A percentile compares a stretch with the other conserved stretches of the same genome.
phyloP scores from a whole-genome alignment of 2,888 invertebrate genomes.

The Acanthosoma haemorrhoidale region DNA sequence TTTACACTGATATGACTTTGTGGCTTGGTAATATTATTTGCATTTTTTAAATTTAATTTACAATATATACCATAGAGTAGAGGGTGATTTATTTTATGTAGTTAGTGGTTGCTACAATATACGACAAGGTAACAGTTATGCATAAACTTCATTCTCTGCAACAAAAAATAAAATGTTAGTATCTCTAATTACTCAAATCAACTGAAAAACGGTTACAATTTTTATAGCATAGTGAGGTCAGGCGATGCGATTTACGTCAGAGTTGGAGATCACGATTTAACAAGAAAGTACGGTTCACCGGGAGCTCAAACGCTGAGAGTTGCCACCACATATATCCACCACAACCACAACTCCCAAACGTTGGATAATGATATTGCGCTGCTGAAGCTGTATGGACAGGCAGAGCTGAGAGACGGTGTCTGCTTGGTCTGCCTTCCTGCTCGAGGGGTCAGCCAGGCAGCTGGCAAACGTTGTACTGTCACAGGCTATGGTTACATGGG shows the following conservation, averaged over 20 bases:
- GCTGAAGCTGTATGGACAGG: constrained; percentile 81
- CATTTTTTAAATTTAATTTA: no score
- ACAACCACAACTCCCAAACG: constrained; percentile 92
- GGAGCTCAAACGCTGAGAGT: constrained; percentile 86
- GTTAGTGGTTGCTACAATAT: no score
- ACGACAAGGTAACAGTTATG: no score
- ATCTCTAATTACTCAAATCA: no score
- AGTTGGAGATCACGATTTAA: constrained; percentile 87
- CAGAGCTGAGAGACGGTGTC: constrained; percentile 78
- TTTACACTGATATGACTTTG: no score
- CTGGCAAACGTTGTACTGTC: constrained; percentile 85
- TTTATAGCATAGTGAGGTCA: constrained; percentile 75
- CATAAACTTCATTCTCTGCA: no score
- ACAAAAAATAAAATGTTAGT: no score
- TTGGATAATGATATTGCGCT: constrained; percentile 90
- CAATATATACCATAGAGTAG: no score
- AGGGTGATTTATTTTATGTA: no score
- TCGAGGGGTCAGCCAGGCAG: constrained; percentile 78
- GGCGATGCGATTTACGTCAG: constrained; percentile 90
- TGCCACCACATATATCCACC: constrained; percentile 89
- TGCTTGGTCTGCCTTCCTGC: constrained; percentile 84
- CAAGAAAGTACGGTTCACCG: constrained; percentile 82
- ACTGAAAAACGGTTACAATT: not conserved
- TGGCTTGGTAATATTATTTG: no score
- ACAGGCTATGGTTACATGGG: constrained; percentile 95